Evolutionary conservation across 2,113 vertebrate species (phyloP), one percentile per base, ranked within the genome.

Genomic region (Tinamus guttatus): DNA sequence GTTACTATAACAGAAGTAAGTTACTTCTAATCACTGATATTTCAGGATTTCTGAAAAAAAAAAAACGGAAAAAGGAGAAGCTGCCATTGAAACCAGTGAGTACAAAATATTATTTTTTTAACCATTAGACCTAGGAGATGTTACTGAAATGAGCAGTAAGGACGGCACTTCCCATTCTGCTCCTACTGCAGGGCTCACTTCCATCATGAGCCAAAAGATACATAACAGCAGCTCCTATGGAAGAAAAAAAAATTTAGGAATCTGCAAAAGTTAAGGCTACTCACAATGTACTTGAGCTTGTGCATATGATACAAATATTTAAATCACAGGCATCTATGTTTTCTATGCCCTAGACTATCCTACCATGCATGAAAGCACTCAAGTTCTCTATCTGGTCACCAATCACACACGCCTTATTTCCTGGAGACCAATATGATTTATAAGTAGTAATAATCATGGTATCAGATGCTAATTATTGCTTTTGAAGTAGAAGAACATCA

Each of bases 391-490:
- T 51, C 52, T 63, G 64, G 21, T 32, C 11, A 49, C 8, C n/a
- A 19, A 28, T 8, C 16, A 56, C 54, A 32, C 54, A 58, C 32
- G 54, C 16, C 30, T 51, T 64, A 36, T 22, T 71, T 58, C 58
- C 22, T 25, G 34, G 49, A 49, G 49, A 32, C 58, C 11, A 47
- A 4, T 13, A 18, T 38, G 45, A 34, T 28, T 79, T 69, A 56
- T 36, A 62, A 65, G 25, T 6, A 32, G 25, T 9, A n/a, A 28
- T 73, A 12, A 62, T 47, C 11, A 58, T 24, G 8, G 7, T 70
- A 81, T 11, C 0, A 7, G 0, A 51, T n/a, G 45, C 34, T 65
- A 85, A 54, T 22, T 43, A 63, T 18, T 1, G 9, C 12, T 34
- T 87, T 54, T 60, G 47, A 85, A 43, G 15, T 25, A 24, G 8